Conservation (phyloP, 2,113 vertebrate genomes). For the Poeciliopsis prolifica region DNA sequence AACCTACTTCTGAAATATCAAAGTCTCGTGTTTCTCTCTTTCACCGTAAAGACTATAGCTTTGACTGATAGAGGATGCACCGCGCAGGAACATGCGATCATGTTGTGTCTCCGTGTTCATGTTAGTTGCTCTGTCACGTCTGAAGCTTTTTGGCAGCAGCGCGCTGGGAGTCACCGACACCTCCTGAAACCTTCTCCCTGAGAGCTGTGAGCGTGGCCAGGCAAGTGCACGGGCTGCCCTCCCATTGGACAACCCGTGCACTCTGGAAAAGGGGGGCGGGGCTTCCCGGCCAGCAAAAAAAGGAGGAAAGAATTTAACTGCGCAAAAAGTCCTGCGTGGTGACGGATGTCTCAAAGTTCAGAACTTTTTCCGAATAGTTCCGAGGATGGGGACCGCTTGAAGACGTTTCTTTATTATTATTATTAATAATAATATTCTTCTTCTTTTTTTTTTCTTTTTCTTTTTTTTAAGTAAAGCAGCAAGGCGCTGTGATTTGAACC, state of each 20-base stretch:
- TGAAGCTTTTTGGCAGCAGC: constrained; percentile 59
- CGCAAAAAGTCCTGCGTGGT: constrained; percentile 93
- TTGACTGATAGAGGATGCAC: background rate
- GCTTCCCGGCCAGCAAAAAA: constrained; percentile 77
- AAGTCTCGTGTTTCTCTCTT: background rate
- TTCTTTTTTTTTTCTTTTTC: background rate
- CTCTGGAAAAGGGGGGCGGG: constrained; percentile 74
- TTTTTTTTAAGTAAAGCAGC: constrained; percentile 3
- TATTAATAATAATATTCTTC: background rate
- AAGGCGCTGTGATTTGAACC: constrained; percentile 44
- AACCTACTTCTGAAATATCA: background rate
- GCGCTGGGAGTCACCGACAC: constrained; percentile 76
- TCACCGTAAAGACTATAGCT: background rate
- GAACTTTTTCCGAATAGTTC: constrained; percentile 85
- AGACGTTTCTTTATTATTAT: constrained; percentile 28
- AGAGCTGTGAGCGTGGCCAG: constrained; percentile 80
- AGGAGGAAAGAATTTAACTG: constrained; percentile 87
- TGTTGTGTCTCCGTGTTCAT: constrained; percentile 47
- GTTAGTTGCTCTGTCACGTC: constrained; percentile 50
- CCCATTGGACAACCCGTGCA: constrained; percentile 79
- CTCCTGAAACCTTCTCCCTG: constrained; percentile 50
- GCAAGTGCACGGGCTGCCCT: constrained; percentile 53
- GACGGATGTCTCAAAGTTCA: constrained; percentile 96
- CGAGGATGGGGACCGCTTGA: constrained; percentile 79
- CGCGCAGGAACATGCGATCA: constrained; percentile 9